phyloP scores from a whole-genome alignment of 2,797 vertebrate species.

The Streptopelia turtur region DNA sequence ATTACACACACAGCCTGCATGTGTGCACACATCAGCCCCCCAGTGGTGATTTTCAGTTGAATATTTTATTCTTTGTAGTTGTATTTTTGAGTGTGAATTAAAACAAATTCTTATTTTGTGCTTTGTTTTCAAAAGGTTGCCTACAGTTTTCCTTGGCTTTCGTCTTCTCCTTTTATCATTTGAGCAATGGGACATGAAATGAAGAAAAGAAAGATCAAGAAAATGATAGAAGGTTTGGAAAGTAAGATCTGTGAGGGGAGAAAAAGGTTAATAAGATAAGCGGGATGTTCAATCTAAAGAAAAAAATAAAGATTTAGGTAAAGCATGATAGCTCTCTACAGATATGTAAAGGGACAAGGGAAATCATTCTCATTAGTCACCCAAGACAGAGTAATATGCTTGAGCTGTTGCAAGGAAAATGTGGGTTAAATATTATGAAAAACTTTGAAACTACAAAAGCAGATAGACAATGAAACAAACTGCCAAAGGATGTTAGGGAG shows the following conservation, averaged over 20 bases:
- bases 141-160: slow-evolving; percentile 53
- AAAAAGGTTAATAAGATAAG: slow-evolving; percentile 71
- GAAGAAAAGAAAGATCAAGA: slow-evolving; percentile 68
- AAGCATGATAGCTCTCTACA: slow-evolving; percentile 54
- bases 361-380: slow-evolving; percentile 69
- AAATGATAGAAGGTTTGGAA: slow-evolving; percentile 65
- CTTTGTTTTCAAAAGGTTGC: slow-evolving; percentile 72
- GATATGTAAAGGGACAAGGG: slow-evolving; percentile 58
- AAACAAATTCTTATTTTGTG: slow-evolving; percentile 68
- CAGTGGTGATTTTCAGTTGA: slow-evolving; percentile 59
- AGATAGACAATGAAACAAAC: slow-evolving; percentile 41
- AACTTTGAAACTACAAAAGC: slow-evolving; percentile 31
- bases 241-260: slow-evolving; percentile 35
- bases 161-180: slow-evolving; percentile 69
- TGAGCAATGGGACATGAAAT: slow-evolving; percentile 62
- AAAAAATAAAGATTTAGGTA: slow-evolving; percentile 51
- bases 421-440: slow-evolving; percentile 61
- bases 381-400: slow-evolving; percentile 55
- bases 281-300: slow-evolving; percentile 46
- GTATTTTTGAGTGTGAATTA: slow-evolving; percentile 58
- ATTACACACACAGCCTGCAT: slow-evolving; percentile 10
- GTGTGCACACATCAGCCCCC: slow-evolving; percentile 42
- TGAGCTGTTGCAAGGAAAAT: slow-evolving; percentile 56
- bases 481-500: slow-evolving; percentile 9
- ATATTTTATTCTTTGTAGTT: slow-evolving; percentile 57